Base-by-base conservation (phyloP, 2,797 vertebrate genomes). In the Chelon auratus region DNA sequence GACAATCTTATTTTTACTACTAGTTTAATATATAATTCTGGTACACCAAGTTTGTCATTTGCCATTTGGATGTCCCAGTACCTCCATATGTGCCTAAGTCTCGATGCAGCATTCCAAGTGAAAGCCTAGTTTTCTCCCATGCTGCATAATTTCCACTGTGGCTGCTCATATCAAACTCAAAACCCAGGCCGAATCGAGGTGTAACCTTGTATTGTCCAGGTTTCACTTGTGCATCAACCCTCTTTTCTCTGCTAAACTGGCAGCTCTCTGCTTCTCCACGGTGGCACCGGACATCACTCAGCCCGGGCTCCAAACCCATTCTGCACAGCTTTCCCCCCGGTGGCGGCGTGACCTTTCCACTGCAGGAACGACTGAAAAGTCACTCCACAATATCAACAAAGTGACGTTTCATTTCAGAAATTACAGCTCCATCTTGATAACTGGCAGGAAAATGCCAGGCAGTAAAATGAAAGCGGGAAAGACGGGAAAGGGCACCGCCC, bases 201-300 rank as follows among this genome's bases (percentile, higher is more conserved):
- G 52, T 79, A 84, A 78, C 62, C 72, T 78, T 67, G 52, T 67
- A 70, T 68, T 80, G 84, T 80, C 42, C 65, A 55, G 54, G 13
- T 63, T 75, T 65, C 55, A 58, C 59, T 77, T 17, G 60, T 48
- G 54, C 75, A 51, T 37, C 40, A 36, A 3, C 53, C 15, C 24
- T 78, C 61, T 40, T 76, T 73, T 50, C 45, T 72, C 50, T 62
- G 68, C 50, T 67, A 8, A 68, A 68, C 67, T 72, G 78, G 68
- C 70, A 80, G 68, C 48, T 68, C 57, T 62, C 14, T 12, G 24
- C 43, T 72, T 12, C 14, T 65, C 70, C 33, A 20, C 15, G 13
- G 76, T 62, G 55, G 47, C 64, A 5, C 59, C 62, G 42, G 43
- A 68, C 57, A 33, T 86, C 72, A 54, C 42, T 76, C 78, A 64